Evolutionary conservation across 2,113 vertebrate genomes (phyloP).

Genomic region (Rhynchomys soricoides): DNA sequence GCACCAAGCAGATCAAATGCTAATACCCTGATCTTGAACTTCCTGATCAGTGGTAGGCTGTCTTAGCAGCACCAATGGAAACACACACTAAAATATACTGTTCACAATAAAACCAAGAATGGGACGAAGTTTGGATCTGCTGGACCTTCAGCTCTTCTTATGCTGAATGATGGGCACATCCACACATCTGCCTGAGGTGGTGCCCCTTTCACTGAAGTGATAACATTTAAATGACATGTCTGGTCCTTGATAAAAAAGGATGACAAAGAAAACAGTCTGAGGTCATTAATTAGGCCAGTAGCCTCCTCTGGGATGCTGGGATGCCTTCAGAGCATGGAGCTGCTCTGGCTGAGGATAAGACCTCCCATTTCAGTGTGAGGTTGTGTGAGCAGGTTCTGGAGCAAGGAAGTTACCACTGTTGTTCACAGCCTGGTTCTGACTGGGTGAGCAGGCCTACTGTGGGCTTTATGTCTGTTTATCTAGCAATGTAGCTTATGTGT

Average conservation of each 20-base stretch:
- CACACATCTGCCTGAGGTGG: too few relatives aligned
- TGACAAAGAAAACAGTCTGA: background rate
- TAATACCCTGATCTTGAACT: too few relatives aligned
- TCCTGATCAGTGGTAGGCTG: background rate
- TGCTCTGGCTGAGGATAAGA: background rate
- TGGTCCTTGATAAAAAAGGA: background rate
- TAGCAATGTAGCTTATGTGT: background rate
- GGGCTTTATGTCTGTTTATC: background rate
- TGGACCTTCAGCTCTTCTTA: too few relatives aligned
- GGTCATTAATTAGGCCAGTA: background rate
- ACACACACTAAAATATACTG: background rate
- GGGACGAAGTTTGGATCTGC: background rate
- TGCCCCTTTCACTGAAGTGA: background rate
- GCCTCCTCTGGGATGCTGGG: too few relatives aligned
- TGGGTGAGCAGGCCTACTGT: background rate
- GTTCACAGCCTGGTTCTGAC: background rate
- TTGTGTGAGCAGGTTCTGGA: background rate
- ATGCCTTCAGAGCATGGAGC: background rate
- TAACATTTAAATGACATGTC: background rate
- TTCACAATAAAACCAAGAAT: background rate
- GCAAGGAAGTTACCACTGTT: background rate
- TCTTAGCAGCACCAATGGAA: background rate
- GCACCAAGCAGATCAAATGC: background rate
- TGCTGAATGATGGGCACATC: background rate
- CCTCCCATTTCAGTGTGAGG: background rate